Percentiles rank a stretch among this genome's conserved stretches.
Evolutionary conservation across 2,888 invertebrate species (phyloP).

Genomic region (Oligia fasciuncula): DNA sequence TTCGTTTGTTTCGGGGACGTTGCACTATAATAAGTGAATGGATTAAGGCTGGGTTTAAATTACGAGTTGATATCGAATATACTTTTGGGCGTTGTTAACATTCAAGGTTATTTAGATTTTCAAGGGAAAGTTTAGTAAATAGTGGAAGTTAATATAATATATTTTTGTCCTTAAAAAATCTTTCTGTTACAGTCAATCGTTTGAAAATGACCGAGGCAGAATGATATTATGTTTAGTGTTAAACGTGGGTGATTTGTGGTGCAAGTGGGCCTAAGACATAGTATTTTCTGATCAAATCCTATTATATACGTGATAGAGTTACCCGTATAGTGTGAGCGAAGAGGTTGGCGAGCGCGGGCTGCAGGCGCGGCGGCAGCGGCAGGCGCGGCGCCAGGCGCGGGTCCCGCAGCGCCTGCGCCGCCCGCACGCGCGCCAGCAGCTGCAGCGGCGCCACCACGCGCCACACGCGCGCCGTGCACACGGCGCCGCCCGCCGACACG

Average conservation of each 20-base stretch:
- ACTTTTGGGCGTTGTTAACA: not conserved
- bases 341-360: constrained; percentile 95
- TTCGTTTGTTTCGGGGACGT: constrained; percentile 96
- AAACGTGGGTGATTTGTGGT: not conserved
- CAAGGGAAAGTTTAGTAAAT: too few relatives aligned
- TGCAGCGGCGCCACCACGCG: constrained; percentile 97
- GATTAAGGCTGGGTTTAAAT: constrained; percentile 61
- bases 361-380: constrained; percentile 96
- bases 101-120: too few relatives aligned
- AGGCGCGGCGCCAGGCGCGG: constrained; percentile 94
- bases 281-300: not conserved
- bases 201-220: not conserved
- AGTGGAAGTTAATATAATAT: too few relatives aligned
- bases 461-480: constrained; percentile 98
- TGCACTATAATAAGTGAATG: constrained; percentile 91
- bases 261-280: not conserved
- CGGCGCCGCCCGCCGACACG: constrained; percentile 94
- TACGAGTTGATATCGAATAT: not conserved
- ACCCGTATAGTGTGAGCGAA: constrained; percentile 98
- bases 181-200: not conserved
- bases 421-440: constrained; percentile 95
- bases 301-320: constrained; percentile 61
- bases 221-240: not conserved
- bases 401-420: constrained; percentile 93
- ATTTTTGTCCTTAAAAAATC: too few relatives aligned